Evolutionary conservation across 1,140 invertebrate species (phyloP), one percentile per base, ranked within the genome.

Genomic region (Zaprionus capensis): DNA sequence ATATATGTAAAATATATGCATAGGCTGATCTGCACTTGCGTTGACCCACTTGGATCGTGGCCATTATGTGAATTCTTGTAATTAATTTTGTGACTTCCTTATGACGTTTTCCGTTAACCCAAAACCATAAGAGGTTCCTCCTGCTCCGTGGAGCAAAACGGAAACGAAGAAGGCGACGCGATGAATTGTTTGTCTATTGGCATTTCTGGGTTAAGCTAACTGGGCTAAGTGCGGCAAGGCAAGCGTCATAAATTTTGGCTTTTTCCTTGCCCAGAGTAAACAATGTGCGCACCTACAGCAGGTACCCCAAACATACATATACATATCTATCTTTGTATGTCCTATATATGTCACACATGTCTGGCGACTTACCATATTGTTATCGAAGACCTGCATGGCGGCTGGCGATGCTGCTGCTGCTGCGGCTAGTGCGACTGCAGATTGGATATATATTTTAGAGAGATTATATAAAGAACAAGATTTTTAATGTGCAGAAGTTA

Each of bases 361-460:
- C 22, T 11, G 26, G 7, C 5, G 38, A 82, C 91, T 91, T 85
- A 92, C 91, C 81, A 92, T 92, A 72, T 76, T 92, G 74, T 86
- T 92, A 76, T 92, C 91, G 75, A 92, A 92, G 61, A 92, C 91
- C 79, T 92, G 91, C 91, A 92, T 92, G 67, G 53, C 66, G 55
- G 49, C 65, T 70, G 68, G 44, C 51, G 75, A 20, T 62, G 67
- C 36, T 70, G 51, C 44, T 65, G 44, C 65, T 70, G 68, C 51
- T 56, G 76, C 26, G 62, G 67, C 38, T 70, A 46, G 51, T 57
- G 44, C 36, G n/a, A 38, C 65, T 75, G 67, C 46, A 49, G 46
- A 49, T 56, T 78, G 9, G 24, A 15, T 15, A 28, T 49, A 41
- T 41, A 41, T 41, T 46, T 46, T 51, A 51, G 20, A 49, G 20